Evolutionary conservation across 2,797 vertebrate species (phyloP), one percentile per base, ranked within the genome.

Genomic region (Gastrophryne carolinensis): DNA sequence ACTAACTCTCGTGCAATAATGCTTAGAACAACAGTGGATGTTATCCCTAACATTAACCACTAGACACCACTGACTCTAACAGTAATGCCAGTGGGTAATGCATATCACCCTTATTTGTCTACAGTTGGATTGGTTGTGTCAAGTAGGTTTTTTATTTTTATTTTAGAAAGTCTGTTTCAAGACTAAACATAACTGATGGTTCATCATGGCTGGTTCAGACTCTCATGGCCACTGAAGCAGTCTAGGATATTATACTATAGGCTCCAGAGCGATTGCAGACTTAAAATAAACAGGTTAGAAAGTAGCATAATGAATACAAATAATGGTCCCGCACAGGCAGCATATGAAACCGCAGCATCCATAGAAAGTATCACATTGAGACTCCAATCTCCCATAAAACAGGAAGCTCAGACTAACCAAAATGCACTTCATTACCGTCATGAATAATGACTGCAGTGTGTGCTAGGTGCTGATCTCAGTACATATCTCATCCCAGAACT

Each of bases 221-320:
- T 23, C 32, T 67, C 15, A 41, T 12, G 23, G 26, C 41, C 41
- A 32, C n/a, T 17, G 27, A 65, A 65, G 41, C n/a, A 37, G 24
- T 27, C 1, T n/a, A 12, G 37, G 13, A 37, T 56, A 54, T 54
- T 39, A 56, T 56, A 56, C n/a, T 41, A 69, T 41, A 35, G 37
- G 34, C 52, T 56, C 37, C 30, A 34, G 41, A 39, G 50, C 52
- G 56, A 56, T 32, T 27, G 24, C 17, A 69, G 52, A 26, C 23
- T 15, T 56, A 56, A n/a, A 56, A 37, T 54, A 54, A 54, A 68
- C 32, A 27, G 32, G 50, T 29, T 19, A 41, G 52, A 17, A 52
- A 29, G 27, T 21, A 56, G 52, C 8, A 57, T 69, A 69, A 69
- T 57, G 66, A 69, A 69, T 56, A 54, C 50, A 68, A 41, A 68